Evolutionary conservation across 2,888 invertebrate genomes (phyloP).

Genomic region (Scaptomyza polygonia): DNA sequence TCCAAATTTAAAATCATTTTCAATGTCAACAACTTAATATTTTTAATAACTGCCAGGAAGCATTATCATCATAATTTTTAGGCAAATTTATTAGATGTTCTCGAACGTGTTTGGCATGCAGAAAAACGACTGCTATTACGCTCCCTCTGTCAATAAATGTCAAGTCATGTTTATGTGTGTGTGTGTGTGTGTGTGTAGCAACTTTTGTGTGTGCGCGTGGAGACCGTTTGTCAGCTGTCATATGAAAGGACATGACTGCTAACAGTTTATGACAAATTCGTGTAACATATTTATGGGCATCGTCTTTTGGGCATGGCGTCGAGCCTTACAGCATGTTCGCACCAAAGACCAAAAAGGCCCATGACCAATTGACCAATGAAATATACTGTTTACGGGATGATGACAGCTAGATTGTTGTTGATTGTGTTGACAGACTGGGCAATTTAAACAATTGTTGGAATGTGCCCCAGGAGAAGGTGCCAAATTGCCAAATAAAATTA

Average conservation of each 20-base stretch:
- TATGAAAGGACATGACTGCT: slow-evolving; percentile 47
- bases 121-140: not conserved
- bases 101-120: slow-evolving; percentile 39
- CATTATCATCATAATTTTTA: slow-evolving; percentile 30
- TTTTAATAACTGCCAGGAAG: not conserved
- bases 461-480: not conserved
- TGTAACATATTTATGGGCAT: slow-evolving; percentile 57
- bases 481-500: not conserved
- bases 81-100: slow-evolving; percentile 46
- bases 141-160: slow-evolving; percentile 36
- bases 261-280: slow-evolving; percentile 68
- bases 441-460: not conserved
- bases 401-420: slow-evolving; percentile 29
- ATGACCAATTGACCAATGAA: slow-evolving; percentile 28
- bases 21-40: slow-evolving; percentile 12
- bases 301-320: slow-evolving; percentile 10
- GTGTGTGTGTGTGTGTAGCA: slow-evolving; percentile 30
- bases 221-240: slow-evolving; percentile 32
- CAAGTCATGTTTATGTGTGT: slow-evolving; percentile 20
- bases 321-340: not conserved
- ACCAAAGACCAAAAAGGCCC: not conserved
- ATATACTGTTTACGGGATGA: slow-evolving; percentile 20
- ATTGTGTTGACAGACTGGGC: slow-evolving; percentile 17
- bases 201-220: slow-evolving; percentile 15
- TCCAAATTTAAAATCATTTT: slow-evolving; percentile 61